Evolutionary conservation across 2,113 vertebrate species (phyloP).

Genomic region (Ginglymostoma cirratum): DNA sequence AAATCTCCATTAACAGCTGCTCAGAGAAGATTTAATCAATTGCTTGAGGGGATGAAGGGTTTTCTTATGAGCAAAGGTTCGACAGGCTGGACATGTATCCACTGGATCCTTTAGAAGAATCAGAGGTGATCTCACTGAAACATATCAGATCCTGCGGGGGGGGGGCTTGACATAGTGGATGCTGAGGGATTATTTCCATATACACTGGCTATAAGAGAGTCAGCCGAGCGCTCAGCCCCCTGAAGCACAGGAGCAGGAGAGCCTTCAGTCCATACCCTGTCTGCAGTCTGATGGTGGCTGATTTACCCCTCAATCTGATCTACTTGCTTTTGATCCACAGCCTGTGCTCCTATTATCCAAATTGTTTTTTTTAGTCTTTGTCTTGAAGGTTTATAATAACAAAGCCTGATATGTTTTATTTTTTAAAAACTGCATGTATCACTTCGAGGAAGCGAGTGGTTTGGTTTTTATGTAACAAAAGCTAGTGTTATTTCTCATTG

Average conservation of each 20-base stretch:
- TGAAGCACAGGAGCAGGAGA: background rate
- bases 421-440: background rate
- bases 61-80: background rate
- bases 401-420: background rate
- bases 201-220: background rate
- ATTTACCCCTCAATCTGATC: background rate
- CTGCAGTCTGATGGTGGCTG: background rate
- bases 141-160: background rate
- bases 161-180: background rate
- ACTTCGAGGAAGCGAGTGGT: background rate
- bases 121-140: background rate
- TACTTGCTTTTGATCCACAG: background rate
- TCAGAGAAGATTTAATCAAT: background rate
- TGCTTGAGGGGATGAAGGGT: too few relatives aligned
- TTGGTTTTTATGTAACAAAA: background rate
- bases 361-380: background rate
- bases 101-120: background rate
- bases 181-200: background rate
- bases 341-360: background rate
- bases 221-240: background rate
- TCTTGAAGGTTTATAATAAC: background rate
- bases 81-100: background rate
- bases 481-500: background rate
- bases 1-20: background rate
- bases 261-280: background rate